phyloP scores from a whole-genome alignment of 2,113 vertebrate genomes.

The Martes martes region DNA sequence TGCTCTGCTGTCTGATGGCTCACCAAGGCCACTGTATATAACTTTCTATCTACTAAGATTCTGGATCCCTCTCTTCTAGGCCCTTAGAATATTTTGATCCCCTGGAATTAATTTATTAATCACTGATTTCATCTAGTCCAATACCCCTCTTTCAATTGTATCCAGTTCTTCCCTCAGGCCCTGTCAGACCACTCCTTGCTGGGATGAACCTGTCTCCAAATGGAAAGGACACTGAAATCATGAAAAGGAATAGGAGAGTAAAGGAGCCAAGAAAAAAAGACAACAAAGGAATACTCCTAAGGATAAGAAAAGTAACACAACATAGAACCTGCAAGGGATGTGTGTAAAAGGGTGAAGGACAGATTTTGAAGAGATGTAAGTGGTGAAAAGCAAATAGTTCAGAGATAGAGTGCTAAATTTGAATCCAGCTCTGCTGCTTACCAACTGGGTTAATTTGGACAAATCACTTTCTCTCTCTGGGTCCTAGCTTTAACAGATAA shows the following conservation, averaged over 20 bases:
- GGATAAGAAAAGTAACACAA: not conserved
- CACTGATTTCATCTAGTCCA: not conserved
- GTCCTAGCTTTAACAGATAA: not conserved
- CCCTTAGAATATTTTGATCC: not conserved
- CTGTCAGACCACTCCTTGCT: not conserved
- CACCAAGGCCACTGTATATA: not conserved
- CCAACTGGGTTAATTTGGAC: not conserved
- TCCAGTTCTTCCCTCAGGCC: not conserved
- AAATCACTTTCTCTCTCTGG: not conserved
- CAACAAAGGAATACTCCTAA: not conserved
- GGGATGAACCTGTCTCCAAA: not conserved
- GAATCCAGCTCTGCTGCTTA: not conserved
- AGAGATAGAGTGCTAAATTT: not conserved
- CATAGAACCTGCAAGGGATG: not conserved
- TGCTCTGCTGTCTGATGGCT: not conserved
- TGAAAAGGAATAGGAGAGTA: not conserved
- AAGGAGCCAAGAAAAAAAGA: not conserved
- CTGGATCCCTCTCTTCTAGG: not conserved
- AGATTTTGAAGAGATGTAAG: not conserved
- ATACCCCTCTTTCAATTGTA: not conserved
- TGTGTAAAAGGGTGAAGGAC: not conserved
- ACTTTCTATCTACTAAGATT: not conserved
- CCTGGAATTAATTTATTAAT: not conserved
- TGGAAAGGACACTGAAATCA: not conserved
- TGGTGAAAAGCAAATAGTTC: not conserved